phyloP scores from a whole-genome alignment of 2,113 vertebrate genomes.

The Sphyrna mokarran region DNA sequence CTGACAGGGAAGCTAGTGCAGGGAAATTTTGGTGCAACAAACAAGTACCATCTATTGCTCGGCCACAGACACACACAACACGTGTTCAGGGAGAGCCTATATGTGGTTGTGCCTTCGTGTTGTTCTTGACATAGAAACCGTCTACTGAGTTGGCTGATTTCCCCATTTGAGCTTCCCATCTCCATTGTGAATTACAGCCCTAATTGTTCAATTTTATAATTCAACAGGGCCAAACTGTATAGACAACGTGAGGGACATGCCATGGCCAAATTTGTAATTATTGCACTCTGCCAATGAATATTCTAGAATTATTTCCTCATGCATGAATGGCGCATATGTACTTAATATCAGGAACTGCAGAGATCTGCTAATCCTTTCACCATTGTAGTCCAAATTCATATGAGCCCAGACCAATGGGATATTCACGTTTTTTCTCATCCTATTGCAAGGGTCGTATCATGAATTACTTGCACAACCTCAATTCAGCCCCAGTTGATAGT shows the following conservation, averaged over 20 bases:
- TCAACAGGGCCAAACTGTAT: not conserved
- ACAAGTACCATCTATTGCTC: too few species aligned
- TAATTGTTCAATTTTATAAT: not conserved
- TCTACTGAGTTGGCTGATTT: too few species aligned
- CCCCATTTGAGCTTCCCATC: too few species aligned
- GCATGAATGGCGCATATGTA: not conserved
- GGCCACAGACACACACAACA: too few species aligned
- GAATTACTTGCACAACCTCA: not conserved
- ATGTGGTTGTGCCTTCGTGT: too few species aligned
- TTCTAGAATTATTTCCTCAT: not conserved
- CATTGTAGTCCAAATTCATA: not conserved
- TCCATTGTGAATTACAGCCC: too few species aligned
- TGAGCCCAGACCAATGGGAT: not conserved
- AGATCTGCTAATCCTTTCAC: not conserved
- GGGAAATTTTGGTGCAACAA: too few species aligned
- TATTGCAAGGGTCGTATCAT: not conserved
- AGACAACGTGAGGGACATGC: not conserved
- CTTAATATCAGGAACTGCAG: not conserved
- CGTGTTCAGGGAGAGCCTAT: too few species aligned
- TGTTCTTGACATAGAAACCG: too few species aligned
- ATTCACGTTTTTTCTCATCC: not conserved
- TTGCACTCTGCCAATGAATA: not conserved
- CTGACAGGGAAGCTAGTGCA: too few species aligned
- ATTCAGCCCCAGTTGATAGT: not conserved
- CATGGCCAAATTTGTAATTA: not conserved